Base-by-base conservation (phyloP, 1,140 invertebrate genomes). In the Potamilus streckersoni region DNA sequence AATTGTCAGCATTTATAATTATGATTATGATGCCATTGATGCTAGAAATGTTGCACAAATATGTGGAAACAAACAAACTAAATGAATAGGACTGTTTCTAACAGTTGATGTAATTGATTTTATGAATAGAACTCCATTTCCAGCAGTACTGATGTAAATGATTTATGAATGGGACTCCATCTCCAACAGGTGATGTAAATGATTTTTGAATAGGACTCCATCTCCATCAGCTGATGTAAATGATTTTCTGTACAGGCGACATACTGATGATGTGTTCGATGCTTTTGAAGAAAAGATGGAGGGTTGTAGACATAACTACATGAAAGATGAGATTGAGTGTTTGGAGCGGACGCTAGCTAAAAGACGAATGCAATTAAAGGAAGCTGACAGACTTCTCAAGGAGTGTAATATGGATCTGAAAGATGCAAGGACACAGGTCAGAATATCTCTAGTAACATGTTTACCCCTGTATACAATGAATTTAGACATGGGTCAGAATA, bases 311-410 rank as follows among this genome's bases (percentile, higher is more conserved):
- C 82, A 83, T 65, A 81, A 82, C 23, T 84, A 82, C 67, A 56
- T 89, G 11, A 76, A 83, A 69, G 83, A 86, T 75, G 88, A 89
- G 73, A 78, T 89, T 4, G 72, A 81, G 14, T 88, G 87, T 66
- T 73, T 89, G 68, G 87, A 89, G 70, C 80, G 81, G 65, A 89
- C 86, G 2, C 72, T 89, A 5, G 83, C 84, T 15, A 88, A 88
- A 78, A 68, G 88, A 16, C 71, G 82, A 49, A 78, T 76, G 17
- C 87, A 89, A 80, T 77, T 89, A 1, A 71, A 81, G 14, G 87
- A 88, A 55, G 82, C 86, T 0, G 88, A 89, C 61, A 70, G 80
- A 23, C 65, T 82, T 1, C 79, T 89, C 20, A 83, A 83, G 60
- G 84, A 86, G 31, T 87, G 84, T 80, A 85, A 85, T 66, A 71